Evolutionary conservation across 2,113 vertebrate species (phyloP).

Genomic region (Leptodactylus fuscus): DNA sequence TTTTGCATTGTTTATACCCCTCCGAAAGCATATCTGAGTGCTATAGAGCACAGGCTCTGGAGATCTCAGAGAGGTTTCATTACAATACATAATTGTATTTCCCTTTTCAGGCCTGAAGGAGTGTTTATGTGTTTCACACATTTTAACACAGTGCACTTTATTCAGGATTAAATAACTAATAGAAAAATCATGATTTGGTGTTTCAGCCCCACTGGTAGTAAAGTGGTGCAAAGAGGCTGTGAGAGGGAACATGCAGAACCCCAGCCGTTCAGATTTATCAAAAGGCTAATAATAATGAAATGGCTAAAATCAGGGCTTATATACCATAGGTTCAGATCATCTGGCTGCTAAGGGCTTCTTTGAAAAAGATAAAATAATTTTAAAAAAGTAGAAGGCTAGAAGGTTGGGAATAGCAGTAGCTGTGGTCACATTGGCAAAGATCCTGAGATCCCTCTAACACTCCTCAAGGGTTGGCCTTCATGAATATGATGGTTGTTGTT

Average conservation of each 20-base stretch:
- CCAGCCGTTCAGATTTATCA: background rate
- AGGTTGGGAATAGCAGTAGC: too few species aligned
- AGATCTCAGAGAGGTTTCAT: constrained; percentile 66
- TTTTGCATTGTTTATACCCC: constrained; percentile 78
- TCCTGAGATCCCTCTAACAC: too few species aligned
- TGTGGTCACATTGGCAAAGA: too few species aligned
- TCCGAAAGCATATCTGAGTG: constrained; percentile 67
- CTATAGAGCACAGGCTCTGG: constrained; percentile 66
- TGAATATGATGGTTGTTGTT: too few species aligned
- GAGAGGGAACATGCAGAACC: background rate
- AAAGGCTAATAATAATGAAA: too few species aligned
- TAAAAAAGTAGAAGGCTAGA: too few species aligned
- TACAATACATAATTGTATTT: constrained; percentile 69
- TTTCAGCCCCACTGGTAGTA: background rate
- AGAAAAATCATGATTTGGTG: constrained; percentile 64
- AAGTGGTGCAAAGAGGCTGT: background rate
- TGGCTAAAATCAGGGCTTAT: too few species aligned
- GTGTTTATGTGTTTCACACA: constrained; percentile 57
- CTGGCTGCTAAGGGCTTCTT: too few species aligned
- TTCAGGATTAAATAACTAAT: constrained; percentile 70
- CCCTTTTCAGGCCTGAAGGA: constrained; percentile 62
- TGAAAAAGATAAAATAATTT: too few species aligned
- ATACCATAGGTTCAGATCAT: too few species aligned
- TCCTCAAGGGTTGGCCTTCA: too few species aligned
- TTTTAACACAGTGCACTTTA: constrained; percentile 62